phyloP scores from a whole-genome alignment of 2,888 invertebrate species.

The Opisthograptis luteolata region DNA sequence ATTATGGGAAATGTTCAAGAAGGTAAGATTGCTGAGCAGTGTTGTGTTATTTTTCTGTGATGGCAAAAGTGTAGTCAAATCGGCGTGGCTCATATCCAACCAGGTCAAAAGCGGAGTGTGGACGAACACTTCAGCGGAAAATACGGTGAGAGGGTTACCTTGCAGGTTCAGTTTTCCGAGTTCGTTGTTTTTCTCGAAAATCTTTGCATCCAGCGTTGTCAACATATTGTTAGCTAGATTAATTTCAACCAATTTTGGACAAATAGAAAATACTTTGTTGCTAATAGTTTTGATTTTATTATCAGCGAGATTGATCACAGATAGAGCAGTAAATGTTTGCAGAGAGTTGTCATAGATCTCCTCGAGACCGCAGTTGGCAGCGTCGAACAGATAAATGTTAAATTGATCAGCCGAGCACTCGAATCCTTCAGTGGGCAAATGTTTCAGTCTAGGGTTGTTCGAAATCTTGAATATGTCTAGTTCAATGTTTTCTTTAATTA shows the following conservation, averaged over 20 bases:
- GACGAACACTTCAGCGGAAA: constrained; percentile 88
- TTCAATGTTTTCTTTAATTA: constrained; percentile 88
- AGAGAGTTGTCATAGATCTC: constrained; percentile 86
- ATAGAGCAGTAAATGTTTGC: constrained; percentile 88
- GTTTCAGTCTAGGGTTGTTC: constrained; percentile 87
- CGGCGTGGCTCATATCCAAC: constrained; percentile 89
- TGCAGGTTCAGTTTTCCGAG: constrained; percentile 88
- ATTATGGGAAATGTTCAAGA: constrained; percentile 86
- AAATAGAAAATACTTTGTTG: constrained; percentile 80
- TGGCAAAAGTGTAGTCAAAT: constrained; percentile 87
- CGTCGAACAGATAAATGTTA: constrained; percentile 88
- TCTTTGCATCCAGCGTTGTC: constrained; percentile 82
- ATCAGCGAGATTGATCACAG: constrained; percentile 86
- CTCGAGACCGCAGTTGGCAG: constrained; percentile 89
- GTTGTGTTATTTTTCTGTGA: constrained; percentile 76
- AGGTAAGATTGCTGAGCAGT: constrained; percentile 81
- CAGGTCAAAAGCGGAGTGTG: constrained; percentile 85
- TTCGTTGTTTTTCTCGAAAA: constrained; percentile 87
- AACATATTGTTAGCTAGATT: constrained; percentile 90
- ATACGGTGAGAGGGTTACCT: constrained; percentile 87
- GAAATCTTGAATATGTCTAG: constrained; percentile 88
- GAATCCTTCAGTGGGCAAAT: constrained; percentile 88
- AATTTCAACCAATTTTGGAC: constrained; percentile 86
- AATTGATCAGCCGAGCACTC: constrained; percentile 84
- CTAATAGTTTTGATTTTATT: constrained; percentile 86